Base-by-base conservation (phyloP, 2,888 invertebrate genomes). In the Cephus sareptanus region DNA sequence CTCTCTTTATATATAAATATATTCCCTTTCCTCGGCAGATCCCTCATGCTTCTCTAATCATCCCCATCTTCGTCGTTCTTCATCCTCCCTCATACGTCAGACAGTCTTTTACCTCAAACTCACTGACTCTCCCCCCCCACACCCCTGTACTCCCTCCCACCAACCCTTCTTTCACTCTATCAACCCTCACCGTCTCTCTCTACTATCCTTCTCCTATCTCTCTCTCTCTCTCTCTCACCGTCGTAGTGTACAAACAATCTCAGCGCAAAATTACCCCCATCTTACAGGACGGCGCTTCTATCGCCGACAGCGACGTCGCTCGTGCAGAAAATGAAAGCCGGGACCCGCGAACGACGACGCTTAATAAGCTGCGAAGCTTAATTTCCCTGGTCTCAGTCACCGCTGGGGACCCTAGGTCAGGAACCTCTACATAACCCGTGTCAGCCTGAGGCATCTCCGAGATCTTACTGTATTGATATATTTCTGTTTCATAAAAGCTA, bases 291-390 rank as follows among this genome's bases (percentile, higher is more conserved):
- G 70, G 33, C 71, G 31, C 71, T 71, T n/a, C 33, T 71, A 71
- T 71, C 71, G 71, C 71, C 31, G 83, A 81, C 80, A 81, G 79
- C 75, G 77, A 78, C 81, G 81, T 85, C 83, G 82, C 78, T 85
- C 83, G 85, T 80, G 87, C 85, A 86, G 85, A 88, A 89, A 89
- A 88, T 88, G 87, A 87, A 86, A 87, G 82, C 83, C 81, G 71
- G 71, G 71, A 80, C 74, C 78, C 81, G 78, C 71, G 75, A 84
- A 83, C 81, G 82, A 81, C 76, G 75, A 74, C 69, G 80, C 81
- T 85, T 87, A 85, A 86, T 87, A 86, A 86, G 84, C 84, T 83
- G 80, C 84, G 81, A 84, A 83, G 83, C 82, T 84, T 85, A 83
- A 87, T 86, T 85, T 84, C 78, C 81, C 77, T 79, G 76, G 77